Evolutionary conservation across 2,113 vertebrate species (phyloP).

Genomic region (Platichthys stellatus): DNA sequence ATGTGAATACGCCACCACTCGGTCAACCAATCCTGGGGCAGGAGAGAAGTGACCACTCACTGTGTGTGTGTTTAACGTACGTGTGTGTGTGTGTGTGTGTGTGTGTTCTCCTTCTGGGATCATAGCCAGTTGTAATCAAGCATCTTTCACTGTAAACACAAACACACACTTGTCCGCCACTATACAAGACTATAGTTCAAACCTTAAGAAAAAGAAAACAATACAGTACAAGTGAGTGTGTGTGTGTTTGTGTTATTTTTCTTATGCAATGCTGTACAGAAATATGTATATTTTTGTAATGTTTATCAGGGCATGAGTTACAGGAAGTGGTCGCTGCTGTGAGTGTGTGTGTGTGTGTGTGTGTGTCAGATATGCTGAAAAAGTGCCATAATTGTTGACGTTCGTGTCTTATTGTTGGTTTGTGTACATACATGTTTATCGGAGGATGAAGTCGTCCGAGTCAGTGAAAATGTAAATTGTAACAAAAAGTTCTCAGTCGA

Average conservation of each 20-base stretch:
- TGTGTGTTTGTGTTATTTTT: conserved; percentile 67
- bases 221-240: conserved; percentile 35
- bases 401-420: conserved; percentile 69
- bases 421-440: conserved; percentile 49
- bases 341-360: conserved; percentile 36
- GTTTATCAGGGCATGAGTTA: conserved; percentile 81
- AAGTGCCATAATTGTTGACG: conserved; percentile 80
- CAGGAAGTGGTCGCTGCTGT: conserved; percentile 67
- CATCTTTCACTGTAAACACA: conserved; percentile 60
- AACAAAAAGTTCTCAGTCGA: too few species aligned
- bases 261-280: conserved; percentile 85
- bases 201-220: conserved; percentile 23
- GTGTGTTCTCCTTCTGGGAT: conserved; percentile 39
- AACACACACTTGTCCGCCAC: conserved; percentile 21
- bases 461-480: not conserved
- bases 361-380: conserved; percentile 70
- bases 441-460: not conserved
- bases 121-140: conserved; percentile 77
- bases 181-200: conserved; percentile 56
- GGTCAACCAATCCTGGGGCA: conserved; percentile 56
- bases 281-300: conserved; percentile 85
- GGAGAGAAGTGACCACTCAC: conserved; percentile 70
- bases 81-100: conserved; percentile 14
- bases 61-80: conserved; percentile 60
- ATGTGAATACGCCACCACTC: conserved; percentile 73